Evolutionary conservation across 2,888 invertebrate genomes (phyloP).

Genomic region (Lochmaea crataegi): DNA sequence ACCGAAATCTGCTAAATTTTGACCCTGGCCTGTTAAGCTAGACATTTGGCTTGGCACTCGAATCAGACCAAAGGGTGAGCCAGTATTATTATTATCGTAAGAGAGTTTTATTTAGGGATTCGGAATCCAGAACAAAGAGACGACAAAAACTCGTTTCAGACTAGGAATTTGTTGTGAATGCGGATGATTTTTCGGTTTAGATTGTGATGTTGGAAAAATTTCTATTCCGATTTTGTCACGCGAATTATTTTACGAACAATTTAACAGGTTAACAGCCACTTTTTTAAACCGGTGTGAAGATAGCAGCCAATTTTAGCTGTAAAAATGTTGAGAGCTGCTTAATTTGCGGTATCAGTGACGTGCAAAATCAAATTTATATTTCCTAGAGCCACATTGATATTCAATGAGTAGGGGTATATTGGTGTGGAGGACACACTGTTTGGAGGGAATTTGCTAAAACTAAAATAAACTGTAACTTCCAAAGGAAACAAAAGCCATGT

Average conservation of each 20-base stretch:
- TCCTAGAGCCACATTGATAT: no score
- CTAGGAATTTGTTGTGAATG: constrained; percentile 6
- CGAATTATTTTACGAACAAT: background rate
- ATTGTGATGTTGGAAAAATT: background rate
- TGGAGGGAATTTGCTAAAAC: no score
- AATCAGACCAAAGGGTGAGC: constrained; percentile 17
- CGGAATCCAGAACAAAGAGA: constrained; percentile 17
- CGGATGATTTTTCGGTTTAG: constrained; percentile 1
- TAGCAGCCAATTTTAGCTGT: no score
- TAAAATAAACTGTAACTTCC: no score
- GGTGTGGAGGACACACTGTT: no score
- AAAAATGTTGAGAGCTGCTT: no score
- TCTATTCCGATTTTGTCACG: background rate
- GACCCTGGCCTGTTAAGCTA: constrained; percentile 24
- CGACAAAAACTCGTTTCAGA: constrained; percentile 14
- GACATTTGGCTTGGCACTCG: constrained; percentile 9
- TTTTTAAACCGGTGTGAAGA: no score
- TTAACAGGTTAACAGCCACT: no score
- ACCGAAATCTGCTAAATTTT: constrained; percentile 14
- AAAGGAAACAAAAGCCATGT: no score
- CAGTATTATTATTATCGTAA: background rate
- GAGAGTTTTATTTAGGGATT: constrained; percentile 17
- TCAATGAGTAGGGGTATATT: no score
- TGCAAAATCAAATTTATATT: no score
- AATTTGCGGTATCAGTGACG: no score